Evolutionary conservation across 2,888 invertebrate genomes (phyloP).

Genomic region (Clepsis dumicolana): DNA sequence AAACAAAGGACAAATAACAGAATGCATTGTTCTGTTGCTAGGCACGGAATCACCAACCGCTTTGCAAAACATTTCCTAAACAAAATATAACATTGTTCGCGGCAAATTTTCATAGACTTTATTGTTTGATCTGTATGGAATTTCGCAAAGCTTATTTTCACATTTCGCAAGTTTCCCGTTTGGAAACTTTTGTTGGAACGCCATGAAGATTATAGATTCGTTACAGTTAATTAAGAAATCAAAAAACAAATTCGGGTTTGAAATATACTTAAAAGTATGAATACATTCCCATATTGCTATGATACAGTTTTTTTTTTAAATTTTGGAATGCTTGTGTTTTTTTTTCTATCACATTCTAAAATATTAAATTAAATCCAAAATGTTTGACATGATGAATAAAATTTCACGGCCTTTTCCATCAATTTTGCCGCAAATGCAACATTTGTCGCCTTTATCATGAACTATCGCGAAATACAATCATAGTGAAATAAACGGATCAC

Average conservation of each 20-base stretch:
- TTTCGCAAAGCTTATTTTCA: slow-evolving; percentile 8
- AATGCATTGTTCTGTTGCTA: neutral
- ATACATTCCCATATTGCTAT: too few species aligned
- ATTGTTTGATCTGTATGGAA: slow-evolving; percentile 4
- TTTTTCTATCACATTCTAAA: too few species aligned
- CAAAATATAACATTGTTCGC: slow-evolving; percentile 3
- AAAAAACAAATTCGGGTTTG: neutral
- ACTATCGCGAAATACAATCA: too few species aligned
- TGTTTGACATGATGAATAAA: too few species aligned
- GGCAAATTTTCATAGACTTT: neutral
- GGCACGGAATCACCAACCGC: neutral
- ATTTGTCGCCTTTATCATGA: too few species aligned
- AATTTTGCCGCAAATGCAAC: too few species aligned
- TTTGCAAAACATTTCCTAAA: neutral
- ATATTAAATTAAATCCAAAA: too few species aligned
- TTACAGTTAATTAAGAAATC: neutral
- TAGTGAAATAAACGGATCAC: too few species aligned
- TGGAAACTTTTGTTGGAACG: neutral
- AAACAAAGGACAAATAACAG: neutral
- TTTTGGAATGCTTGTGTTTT: too few species aligned
- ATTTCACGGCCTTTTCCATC: too few species aligned
- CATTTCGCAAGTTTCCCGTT: neutral
- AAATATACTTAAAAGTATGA: too few species aligned
- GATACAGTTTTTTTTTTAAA: too few species aligned
- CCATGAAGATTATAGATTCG: neutral